phyloP scores from a whole-genome alignment of 1,140 invertebrate species.

The Hycleus cichorii region DNA sequence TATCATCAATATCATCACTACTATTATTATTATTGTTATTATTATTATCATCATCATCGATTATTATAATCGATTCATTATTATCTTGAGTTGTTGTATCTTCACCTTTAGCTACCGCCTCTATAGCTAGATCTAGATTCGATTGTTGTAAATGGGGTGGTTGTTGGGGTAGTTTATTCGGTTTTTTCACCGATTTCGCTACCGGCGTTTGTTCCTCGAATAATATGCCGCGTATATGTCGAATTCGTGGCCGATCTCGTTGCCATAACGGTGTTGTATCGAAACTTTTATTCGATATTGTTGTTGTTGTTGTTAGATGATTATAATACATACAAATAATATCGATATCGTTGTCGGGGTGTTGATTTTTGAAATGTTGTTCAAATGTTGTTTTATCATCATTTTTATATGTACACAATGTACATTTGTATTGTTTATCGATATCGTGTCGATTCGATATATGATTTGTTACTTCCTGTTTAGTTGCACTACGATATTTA shows the following conservation, averaged over 20 bases:
- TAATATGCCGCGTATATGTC: conserved; percentile 54
- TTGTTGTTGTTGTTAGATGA: conserved; percentile 17
- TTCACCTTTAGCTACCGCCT: background rate
- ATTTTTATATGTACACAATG: conserved; percentile 51
- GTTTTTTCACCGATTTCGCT: conserved; percentile 29
- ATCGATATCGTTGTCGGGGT: conserved; percentile 40
- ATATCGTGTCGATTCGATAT: conserved; percentile 50
- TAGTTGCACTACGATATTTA: conserved; percentile 51
- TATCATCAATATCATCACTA: conserved; percentile 3
- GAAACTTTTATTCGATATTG: conserved; percentile 37
- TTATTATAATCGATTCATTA: conserved; percentile 11
- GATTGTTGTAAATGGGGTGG: background rate
- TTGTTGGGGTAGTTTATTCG: conserved; percentile 28
- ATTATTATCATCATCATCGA: conserved; percentile 13
- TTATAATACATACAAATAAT: conserved; percentile 30
- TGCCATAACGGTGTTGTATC: conserved; percentile 55
- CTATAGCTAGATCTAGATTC: background rate
- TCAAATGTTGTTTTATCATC: conserved; percentile 49
- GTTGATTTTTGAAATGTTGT: conserved; percentile 49
- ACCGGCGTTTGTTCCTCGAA: conserved; percentile 40
- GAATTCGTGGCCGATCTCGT: conserved; percentile 42
- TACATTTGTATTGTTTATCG: conserved; percentile 60
- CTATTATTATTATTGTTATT: background rate
- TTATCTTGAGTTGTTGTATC: conserved; percentile 7
- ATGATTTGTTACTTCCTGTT: conserved; percentile 53